phyloP scores from a whole-genome alignment of 2,888 invertebrate genomes.

The Brenthis daphne region DNA sequence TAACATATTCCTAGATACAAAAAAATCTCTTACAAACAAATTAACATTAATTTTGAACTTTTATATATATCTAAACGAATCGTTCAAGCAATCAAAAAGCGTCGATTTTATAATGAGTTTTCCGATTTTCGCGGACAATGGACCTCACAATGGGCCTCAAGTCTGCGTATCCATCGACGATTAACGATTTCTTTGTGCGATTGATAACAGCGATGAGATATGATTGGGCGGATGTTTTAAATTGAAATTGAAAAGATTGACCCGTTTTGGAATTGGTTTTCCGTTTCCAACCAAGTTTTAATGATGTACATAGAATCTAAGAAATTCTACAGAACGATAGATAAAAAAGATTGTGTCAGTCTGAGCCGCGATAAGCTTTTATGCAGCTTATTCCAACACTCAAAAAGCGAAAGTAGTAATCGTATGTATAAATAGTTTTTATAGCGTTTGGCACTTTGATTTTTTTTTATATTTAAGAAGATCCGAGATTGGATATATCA shows the following conservation, averaged over 20 bases:
- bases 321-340: no score
- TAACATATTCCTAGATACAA: not conserved
- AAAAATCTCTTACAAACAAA: not conserved
- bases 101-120: constrained; percentile 41
- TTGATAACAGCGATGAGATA: constrained; percentile 39
- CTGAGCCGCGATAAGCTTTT: no score
- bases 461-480: no score
- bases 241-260: constrained; percentile 34
- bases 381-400: no score
- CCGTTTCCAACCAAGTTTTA: constrained; percentile 24
- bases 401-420: no score
- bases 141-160: constrained; percentile 53
- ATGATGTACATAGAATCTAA: constrained; percentile 12
- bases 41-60: constrained; percentile 12
- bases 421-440: no score
- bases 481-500: no score
- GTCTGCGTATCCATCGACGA: constrained; percentile 57
- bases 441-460: no score
- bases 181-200: constrained; percentile 60
- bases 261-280: constrained; percentile 36
- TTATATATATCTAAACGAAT: constrained; percentile 32
- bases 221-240: constrained; percentile 34
- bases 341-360: no score
- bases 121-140: constrained; percentile 36
- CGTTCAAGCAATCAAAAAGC: constrained; percentile 35